Conservation (phyloP, 1,140 invertebrate genomes). For the Colletes gigas region DNA sequence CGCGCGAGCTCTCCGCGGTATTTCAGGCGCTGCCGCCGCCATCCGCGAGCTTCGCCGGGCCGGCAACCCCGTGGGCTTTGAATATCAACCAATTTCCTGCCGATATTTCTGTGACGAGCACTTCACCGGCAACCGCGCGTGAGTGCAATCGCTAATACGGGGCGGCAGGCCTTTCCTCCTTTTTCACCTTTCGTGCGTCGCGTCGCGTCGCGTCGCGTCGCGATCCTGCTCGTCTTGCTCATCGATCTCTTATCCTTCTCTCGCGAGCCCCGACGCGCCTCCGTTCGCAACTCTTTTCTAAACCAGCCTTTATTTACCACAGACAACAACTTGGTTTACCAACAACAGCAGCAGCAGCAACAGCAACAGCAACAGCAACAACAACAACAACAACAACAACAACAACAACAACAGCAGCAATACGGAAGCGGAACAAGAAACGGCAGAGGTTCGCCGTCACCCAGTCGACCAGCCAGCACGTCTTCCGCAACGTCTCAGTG, state of each 20-base stretch:
- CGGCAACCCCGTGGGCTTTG: constrained; percentile 71
- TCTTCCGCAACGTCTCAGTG: constrained; percentile 71
- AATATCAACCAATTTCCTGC: constrained; percentile 78
- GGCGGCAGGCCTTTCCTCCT: constrained; percentile 37
- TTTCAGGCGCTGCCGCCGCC: constrained; percentile 54
- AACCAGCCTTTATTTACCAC: constrained; percentile 12
- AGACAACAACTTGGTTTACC: constrained; percentile 66
- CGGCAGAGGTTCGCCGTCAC: constrained; percentile 62
- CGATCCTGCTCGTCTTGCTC: not conserved
- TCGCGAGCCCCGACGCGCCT: too few species aligned
- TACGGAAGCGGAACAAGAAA: constrained; percentile 62
- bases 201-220: too few species aligned
- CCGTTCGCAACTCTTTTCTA: too few species aligned
- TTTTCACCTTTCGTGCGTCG: constrained; percentile 11
- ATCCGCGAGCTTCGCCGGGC: constrained; percentile 57
- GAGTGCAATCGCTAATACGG: constrained; percentile 76
- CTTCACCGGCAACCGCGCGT: constrained; percentile 71
- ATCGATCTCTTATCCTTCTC: too few species aligned
- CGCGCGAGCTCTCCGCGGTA: constrained; percentile 66
- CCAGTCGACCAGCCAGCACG: constrained; percentile 69
- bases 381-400: too few species aligned
- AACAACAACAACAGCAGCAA: constrained; percentile 66
- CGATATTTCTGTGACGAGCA: constrained; percentile 73
- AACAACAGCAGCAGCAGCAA: constrained; percentile 68
- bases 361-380: constrained; percentile 17